Evolutionary conservation across 2,797 vertebrate genomes (phyloP), one percentile per base, ranked within the genome.

Genomic region (Discoglossus pictus): DNA sequence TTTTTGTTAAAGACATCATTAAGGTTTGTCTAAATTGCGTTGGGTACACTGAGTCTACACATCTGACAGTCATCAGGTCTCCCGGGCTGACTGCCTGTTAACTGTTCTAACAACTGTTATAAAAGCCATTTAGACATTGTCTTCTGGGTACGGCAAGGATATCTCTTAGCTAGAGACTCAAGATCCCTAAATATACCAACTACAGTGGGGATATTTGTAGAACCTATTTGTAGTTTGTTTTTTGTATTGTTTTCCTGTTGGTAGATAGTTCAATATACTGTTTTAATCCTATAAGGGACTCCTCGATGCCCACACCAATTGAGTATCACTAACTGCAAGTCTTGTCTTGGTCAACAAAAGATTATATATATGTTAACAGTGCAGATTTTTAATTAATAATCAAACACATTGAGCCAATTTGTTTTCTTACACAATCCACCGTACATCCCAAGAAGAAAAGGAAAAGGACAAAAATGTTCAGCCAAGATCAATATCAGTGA

Each of bases 1-100:
- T 70, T 70, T 70, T 70, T 63, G 68, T 64, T 70, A 70, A 70
- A 70, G 68, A 70, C 68, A 70, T 70, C 68, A 70, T 70, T 70
- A 70, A 64, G 68, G 60, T 63, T 70, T 63, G 68, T 70, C 68
- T 70, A 70, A 70, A 70, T 70, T 56, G 51, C 60, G 61, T 56
- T 43, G 43, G 60, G 60, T 50, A 52, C 43, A 40, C 12, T 24
- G 68, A 50, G 60, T 70, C 68, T 70, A 56, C 59, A 55, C 59
- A 54, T 62, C 59, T 62, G 66, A 69, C 68, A 70, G 60, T 51
- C 23, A 25, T 52, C 58, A 63, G 52, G 68, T 70, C 68, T 70
- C 68, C 40, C 58, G 68, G 60, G 68, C 68, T 63, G 43, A 46
- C 68, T 70, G 68, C 52, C 60, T 70, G 51, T 35, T 63, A 69